phyloP scores from a whole-genome alignment of 1,140 invertebrate species.

The Eurosta solidaginis region DNA sequence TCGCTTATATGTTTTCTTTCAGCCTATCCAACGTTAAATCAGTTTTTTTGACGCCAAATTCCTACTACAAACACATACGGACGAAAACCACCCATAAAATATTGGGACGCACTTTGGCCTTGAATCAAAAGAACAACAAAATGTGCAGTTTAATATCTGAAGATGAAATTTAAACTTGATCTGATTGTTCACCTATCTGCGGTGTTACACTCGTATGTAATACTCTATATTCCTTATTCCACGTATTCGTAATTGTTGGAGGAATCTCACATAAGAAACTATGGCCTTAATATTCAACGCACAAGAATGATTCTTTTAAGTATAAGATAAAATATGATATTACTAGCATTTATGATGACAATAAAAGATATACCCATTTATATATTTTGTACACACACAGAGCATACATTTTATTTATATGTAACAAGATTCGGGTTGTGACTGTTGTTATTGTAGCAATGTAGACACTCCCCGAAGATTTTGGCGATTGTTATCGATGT shows the following conservation, averaged over 20 bases:
- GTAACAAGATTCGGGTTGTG: too few relatives aligned
- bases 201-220: background rate
- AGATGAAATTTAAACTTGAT: too few relatives aligned
- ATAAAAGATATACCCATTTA: background rate
- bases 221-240: background rate
- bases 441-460: too few relatives aligned
- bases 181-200: background rate
- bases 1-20: background rate
- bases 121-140: constrained; percentile 81
- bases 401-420: too few relatives aligned
- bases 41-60: constrained; percentile 38
- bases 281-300: background rate
- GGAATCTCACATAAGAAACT: background rate
- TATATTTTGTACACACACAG: background rate
- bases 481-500: too few relatives aligned
- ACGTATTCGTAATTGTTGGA: background rate
- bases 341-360: background rate
- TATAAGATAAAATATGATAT: background rate
- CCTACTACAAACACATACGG: constrained; percentile 45
- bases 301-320: background rate
- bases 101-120: constrained; percentile 73
- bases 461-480: too few relatives aligned
- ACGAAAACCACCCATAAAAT: constrained; percentile 49
- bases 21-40: constrained; percentile 43
- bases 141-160: constrained; percentile 67